These are phyloP conservation scores for Seira sanloemensis DNA, from an alignment of 2,888 invertebrate genomes.

Conservation along the genomic window DNA sequence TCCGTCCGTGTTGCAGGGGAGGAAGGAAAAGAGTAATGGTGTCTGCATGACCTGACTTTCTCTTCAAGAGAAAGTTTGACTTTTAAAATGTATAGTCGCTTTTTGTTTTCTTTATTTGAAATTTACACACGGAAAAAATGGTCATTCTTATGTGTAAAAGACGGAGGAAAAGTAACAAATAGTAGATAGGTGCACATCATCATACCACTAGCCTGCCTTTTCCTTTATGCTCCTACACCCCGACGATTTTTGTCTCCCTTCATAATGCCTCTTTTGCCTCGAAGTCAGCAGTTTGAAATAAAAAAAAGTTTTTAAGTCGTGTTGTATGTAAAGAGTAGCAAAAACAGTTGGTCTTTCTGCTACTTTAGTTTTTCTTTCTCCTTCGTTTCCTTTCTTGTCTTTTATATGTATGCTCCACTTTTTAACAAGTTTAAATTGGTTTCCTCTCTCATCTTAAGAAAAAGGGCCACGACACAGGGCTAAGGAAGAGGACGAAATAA, in stretches of 20 bases:
- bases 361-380: background rate
- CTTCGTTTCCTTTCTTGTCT: background rate
- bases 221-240: slow-evolving; percentile 1
- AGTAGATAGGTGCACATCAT: too few species aligned
- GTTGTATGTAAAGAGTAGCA: too few species aligned
- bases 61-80: too few species aligned
- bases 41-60: slow-evolving; percentile 18
- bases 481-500: background rate
- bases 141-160: background rate
- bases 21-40: slow-evolving; percentile 24
- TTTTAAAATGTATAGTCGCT: background rate
- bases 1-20: too few species aligned
- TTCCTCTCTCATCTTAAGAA: background rate
- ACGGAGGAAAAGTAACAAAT: background rate
- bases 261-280: too few species aligned
- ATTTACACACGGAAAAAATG: background rate
- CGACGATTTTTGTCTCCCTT: too few species aligned
- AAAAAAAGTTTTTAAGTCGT: too few species aligned
- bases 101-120: background rate
- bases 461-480: background rate
- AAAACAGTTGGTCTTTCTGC: background rate
- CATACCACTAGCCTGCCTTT: too few species aligned
- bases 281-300: too few species aligned
- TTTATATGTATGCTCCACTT: slow-evolving; percentile 18
- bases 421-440: slow-evolving; percentile 45